A percentile compares a stretch with the other conserved stretches of the same genome.
Evolutionary conservation across 2,113 vertebrate species (phyloP).

Genomic region (Calidris pygmaea): DNA sequence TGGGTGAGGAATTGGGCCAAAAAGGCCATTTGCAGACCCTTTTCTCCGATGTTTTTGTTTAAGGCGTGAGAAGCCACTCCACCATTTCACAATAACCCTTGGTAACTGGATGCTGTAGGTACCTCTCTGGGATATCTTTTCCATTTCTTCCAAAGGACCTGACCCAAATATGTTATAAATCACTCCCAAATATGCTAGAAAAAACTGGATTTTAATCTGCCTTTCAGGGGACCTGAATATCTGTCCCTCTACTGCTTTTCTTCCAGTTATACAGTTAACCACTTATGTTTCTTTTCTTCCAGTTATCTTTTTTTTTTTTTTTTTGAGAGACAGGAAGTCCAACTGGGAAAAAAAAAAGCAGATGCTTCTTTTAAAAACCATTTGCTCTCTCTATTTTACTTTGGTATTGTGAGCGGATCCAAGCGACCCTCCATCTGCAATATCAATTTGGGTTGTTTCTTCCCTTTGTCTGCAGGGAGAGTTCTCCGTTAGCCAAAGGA

Average conservation of each 20-base stretch:
- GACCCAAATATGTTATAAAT: not conserved
- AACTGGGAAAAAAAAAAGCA: fast-evolving
- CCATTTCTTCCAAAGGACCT: not conserved
- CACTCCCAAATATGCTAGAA: not conserved
- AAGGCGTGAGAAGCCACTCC: not conserved
- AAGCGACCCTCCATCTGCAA: not conserved
- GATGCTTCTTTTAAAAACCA: not conserved
- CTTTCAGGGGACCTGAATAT: not conserved
- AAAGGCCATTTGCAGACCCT: not conserved
- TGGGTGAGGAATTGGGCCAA: not conserved
- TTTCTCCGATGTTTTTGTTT: not conserved
- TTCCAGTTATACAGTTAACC: not conserved
- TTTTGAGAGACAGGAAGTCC: not conserved
- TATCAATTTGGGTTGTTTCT: not conserved
- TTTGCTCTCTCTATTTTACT: not conserved
- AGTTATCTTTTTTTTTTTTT: not conserved
- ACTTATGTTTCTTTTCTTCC: not conserved
- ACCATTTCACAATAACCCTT: not conserved
- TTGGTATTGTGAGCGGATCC: not conserved
- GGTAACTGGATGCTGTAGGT: not conserved
- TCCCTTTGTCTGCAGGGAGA: conserved; percentile 22
- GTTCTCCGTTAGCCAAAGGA: not conserved
- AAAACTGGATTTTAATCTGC: not conserved
- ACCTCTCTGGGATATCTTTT: not conserved
- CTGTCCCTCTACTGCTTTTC: not conserved